These are phyloP conservation scores for Periophthalmodon schlosseri DNA, from an alignment of 2,113 vertebrate genomes.

Conservation along the genomic window DNA sequence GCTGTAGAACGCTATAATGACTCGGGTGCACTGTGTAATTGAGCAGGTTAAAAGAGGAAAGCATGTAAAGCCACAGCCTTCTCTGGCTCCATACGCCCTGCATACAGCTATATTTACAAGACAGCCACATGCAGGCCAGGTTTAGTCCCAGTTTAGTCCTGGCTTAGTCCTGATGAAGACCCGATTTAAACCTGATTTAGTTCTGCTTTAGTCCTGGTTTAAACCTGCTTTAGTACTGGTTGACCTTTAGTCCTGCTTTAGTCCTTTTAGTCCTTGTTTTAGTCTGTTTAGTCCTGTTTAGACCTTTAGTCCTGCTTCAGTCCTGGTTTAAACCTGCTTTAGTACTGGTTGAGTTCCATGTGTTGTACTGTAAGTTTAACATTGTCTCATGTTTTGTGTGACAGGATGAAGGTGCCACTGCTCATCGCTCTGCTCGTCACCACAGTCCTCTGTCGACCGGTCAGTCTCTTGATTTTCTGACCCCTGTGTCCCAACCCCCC, in stretches of 20 bases:
- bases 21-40: constrained; percentile 1
- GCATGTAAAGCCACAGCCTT: neutral
- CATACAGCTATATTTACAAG: neutral
- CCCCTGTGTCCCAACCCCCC: no score
- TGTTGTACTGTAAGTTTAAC: constrained; percentile 22
- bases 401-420: constrained; percentile 75
- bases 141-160: neutral
- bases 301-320: neutral
- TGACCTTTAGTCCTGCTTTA: neutral
- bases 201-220: neutral
- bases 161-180: neutral
- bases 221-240: neutral
- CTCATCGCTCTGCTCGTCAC: constrained; percentile 76
- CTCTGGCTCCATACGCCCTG: constrained; percentile 4
- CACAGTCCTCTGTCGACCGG: constrained; percentile 74
- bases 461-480: constrained; percentile 48
- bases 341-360: neutral
- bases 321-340: no score
- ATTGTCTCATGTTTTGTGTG: constrained; percentile 7
- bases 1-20: neutral
- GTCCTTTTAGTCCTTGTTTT: neutral
- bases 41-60: constrained; percentile 8
- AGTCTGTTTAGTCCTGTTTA: neutral
- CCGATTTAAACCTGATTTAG: neutral
- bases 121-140: neutral